phyloP scores from a whole-genome alignment of 1,140 invertebrate genomes.

The Gonatopus flavifemur region DNA sequence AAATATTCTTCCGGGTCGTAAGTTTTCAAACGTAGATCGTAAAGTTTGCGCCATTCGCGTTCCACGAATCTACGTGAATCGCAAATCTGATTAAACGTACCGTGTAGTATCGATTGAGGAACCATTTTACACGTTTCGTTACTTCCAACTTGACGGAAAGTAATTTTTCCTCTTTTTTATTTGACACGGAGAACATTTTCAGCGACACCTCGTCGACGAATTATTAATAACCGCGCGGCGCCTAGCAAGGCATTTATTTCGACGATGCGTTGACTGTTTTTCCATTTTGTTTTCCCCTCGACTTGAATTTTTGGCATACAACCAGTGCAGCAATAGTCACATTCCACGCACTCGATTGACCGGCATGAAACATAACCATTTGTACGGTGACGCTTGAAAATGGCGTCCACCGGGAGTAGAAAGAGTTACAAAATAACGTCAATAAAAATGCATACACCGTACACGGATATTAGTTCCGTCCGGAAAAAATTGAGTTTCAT shows the following conservation, averaged over 20 bases:
- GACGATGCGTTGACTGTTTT: background rate
- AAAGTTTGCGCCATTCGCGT: too few relatives aligned
- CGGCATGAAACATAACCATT: constrained; percentile 26
- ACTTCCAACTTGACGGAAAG: background rate
- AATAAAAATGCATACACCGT: constrained; percentile 20
- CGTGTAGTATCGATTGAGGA: too few relatives aligned
- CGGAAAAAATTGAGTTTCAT: too few relatives aligned
- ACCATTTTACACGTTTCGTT: too few relatives aligned
- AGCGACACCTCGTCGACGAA: constrained; percentile 22
- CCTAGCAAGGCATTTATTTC: constrained; percentile 14
- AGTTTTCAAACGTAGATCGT: too few relatives aligned
- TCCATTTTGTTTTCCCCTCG: constrained; percentile 10
- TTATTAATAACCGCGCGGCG: constrained; percentile 39
- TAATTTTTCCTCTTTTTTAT: background rate
- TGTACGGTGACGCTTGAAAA: constrained; percentile 15
- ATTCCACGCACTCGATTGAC: constrained; percentile 31
- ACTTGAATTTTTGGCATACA: constrained; percentile 17
- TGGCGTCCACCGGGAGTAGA: constrained; percentile 15
- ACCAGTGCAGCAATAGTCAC: constrained; percentile 18
- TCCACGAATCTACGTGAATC: too few relatives aligned
- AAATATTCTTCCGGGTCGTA: too few relatives aligned
- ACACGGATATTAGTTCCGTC: too few relatives aligned
- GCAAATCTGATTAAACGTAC: too few relatives aligned
- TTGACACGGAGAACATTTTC: constrained; percentile 20
- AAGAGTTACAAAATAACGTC: constrained; percentile 34